A percentile compares a stretch with the other conserved stretches of the same genome.
These are phyloP conservation scores for Caenorhabditis briggsae DNA, from an alignment of 1,140 invertebrate genomes.

Conservation along the genomic window DNA sequence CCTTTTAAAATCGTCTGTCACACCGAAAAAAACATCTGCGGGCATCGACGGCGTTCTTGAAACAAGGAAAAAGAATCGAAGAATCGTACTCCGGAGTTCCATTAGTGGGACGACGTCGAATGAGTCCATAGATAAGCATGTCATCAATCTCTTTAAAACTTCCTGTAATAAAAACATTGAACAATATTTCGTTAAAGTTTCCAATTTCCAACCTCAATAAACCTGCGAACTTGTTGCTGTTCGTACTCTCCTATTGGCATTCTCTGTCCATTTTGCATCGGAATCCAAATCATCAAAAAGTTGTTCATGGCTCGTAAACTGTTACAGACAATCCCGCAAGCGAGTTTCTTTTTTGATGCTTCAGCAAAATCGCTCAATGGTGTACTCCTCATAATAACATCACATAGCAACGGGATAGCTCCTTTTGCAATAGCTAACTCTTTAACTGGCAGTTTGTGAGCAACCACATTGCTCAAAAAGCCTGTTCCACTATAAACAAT, in stretches of 20 bases:
- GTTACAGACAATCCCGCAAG: conserved; percentile 8
- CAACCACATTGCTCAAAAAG: conserved; percentile 33
- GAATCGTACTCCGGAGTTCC: conserved; percentile 38
- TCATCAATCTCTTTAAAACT: conserved; percentile 2
- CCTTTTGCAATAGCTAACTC: not conserved
- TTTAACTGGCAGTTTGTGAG: conserved; percentile 21
- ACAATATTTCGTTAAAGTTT: not conserved
- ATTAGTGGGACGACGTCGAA: not conserved
- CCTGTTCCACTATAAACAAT: conserved; percentile 37
- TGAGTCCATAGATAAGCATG: not conserved
- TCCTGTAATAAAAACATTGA: not conserved
- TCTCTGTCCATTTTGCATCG: not conserved
- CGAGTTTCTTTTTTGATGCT: not conserved
- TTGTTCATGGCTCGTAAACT: not conserved
- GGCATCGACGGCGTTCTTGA: conserved; percentile 2
- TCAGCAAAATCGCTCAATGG: not conserved
- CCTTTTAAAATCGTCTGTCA: not conserved
- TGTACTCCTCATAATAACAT: not conserved
- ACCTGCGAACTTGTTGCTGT: not conserved
- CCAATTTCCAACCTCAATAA: not conserved
- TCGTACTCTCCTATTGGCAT: too few relatives aligned
- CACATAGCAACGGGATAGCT: not conserved
- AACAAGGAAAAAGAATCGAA: conserved; percentile 18
- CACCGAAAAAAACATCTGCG: not conserved
- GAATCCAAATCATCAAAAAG: conserved; percentile 54